phyloP scores from a whole-genome alignment of 2,888 invertebrate genomes.

The Cephalotes varians region DNA sequence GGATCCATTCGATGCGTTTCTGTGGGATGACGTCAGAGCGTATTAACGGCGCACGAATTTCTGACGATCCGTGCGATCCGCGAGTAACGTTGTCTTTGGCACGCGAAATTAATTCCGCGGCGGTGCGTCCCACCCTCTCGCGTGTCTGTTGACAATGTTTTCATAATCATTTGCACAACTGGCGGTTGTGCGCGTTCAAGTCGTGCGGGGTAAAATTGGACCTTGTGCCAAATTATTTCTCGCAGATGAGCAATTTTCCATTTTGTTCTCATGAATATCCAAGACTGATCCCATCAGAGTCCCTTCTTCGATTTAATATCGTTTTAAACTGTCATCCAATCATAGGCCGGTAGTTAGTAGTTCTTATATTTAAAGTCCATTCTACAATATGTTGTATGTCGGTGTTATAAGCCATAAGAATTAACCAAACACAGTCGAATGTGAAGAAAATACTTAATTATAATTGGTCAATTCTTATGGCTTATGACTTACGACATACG shows the following conservation, averaged over 20 bases:
- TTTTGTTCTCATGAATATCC: neutral
- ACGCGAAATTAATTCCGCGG: constrained; percentile 2
- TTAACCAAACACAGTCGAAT: too few relatives aligned
- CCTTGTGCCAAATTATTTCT: neutral
- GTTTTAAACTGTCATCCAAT: too few relatives aligned
- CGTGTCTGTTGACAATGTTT: neutral
- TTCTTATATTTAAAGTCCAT: too few relatives aligned
- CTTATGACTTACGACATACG: too few relatives aligned
- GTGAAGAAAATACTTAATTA: too few relatives aligned
- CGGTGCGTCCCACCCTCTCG: neutral
- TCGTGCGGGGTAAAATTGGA: neutral
- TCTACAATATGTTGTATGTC: too few relatives aligned
- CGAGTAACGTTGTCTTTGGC: neutral
- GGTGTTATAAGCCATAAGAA: too few relatives aligned
- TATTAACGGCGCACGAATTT: constrained; percentile 70
- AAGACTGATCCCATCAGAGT: too few relatives aligned
- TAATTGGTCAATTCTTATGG: too few relatives aligned
- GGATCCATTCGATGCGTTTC: constrained; percentile 64
- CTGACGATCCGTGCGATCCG: constrained; percentile 11
- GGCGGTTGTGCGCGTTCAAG: neutral
- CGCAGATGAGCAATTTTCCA: neutral
- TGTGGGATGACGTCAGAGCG: constrained; percentile 69
- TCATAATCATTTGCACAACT: neutral
- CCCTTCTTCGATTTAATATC: too few relatives aligned
- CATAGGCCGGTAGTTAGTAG: too few relatives aligned